phyloP scores from a whole-genome alignment of 2,888 invertebrate genomes.

The Dolichopus griseipennis region DNA sequence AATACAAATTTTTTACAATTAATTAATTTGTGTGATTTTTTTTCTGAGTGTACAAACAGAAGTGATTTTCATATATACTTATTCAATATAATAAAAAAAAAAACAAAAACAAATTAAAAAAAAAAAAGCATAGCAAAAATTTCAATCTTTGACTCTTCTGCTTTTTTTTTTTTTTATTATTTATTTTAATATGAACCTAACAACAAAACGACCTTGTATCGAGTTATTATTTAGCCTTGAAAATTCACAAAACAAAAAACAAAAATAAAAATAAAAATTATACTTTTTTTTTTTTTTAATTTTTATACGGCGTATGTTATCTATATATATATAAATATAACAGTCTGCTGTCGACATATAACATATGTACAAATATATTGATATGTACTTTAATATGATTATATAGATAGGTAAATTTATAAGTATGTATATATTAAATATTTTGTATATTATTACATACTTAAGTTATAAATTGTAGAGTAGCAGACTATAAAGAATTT shows the following conservation, averaged over 20 bases:
- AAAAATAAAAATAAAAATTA: constrained; percentile 23
- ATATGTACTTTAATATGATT: background rate
- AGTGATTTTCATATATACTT: background rate
- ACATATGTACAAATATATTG: background rate
- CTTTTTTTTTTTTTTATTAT: background rate
- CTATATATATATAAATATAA: background rate
- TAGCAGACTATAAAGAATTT: constrained; percentile 4
- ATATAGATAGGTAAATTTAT: background rate
- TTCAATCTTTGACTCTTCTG: constrained; percentile 6
- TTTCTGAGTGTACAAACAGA: background rate
- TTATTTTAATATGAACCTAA: background rate
- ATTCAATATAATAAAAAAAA: background rate
- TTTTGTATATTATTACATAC: background rate
- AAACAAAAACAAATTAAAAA: background rate
- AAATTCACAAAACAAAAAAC: constrained; percentile 26
- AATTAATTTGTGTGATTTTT: background rate
- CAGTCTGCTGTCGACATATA: background rate
- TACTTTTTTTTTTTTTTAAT: background rate
- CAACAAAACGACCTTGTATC: constrained; percentile 37
- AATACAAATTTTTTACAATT: no score
- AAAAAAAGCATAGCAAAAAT: background rate
- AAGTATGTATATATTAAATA: background rate
- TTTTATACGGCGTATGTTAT: background rate
- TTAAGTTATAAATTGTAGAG: background rate
- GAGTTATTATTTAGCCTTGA: constrained; percentile 44